Percentiles rank a stretch among this genome's conserved stretches.
phyloP scores from a whole-genome alignment of 2,113 vertebrate genomes.

The Campylomormyrus tamandua region DNA sequence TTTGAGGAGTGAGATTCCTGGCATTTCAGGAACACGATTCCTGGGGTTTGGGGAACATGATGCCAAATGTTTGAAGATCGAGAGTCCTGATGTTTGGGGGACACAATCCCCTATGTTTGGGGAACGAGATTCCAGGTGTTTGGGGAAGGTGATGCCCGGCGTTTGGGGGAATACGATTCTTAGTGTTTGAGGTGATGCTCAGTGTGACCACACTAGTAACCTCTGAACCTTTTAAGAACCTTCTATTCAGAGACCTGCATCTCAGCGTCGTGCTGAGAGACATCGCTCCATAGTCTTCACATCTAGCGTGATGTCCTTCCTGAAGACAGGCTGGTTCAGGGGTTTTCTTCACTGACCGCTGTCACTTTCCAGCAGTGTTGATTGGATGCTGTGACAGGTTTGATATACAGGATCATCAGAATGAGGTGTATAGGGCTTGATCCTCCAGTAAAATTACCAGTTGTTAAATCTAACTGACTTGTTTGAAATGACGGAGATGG shows the following conservation, averaged over 20 bases:
- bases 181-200: background rate
- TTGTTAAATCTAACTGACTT: background rate
- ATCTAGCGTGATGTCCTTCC: background rate
- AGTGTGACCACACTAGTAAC: background rate
- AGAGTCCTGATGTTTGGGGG: background rate
- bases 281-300: background rate
- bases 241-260: background rate
- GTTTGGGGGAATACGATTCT: background rate
- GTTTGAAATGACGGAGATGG: background rate
- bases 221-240: background rate
- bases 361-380: background rate
- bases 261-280: background rate
- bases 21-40: background rate
- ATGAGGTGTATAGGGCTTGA: background rate
- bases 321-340: background rate
- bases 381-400: background rate
- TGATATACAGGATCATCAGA: background rate
- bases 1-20: background rate
- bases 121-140: background rate
- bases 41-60: background rate
- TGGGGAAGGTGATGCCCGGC: background rate
- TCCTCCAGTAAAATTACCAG: background rate
- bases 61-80: background rate
- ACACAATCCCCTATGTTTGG: background rate
- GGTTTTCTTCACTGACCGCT: background rate